Percentiles rank a stretch among this genome's conserved stretches.
These are phyloP conservation scores for Ophioderma brevispina DNA, from an alignment of 35 echinoderm and acorn worm species.

Conservation along the genomic window DNA sequence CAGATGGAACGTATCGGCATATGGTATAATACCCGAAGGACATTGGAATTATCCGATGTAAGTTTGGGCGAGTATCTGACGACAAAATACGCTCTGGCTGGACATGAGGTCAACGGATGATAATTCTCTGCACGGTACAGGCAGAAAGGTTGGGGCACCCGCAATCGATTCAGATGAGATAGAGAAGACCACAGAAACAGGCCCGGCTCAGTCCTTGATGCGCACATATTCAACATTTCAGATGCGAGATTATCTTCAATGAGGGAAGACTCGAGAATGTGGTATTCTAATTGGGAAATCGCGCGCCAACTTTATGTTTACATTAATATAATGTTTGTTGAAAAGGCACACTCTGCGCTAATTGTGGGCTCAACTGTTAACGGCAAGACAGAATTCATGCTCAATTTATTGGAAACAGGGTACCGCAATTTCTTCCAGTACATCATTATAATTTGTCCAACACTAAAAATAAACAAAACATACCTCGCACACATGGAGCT, in stretches of 20 bases:
- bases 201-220: constrained; percentile 24
- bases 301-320: neutral
- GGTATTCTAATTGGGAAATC: neutral
- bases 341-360: neutral
- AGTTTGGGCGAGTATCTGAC: constrained; percentile 14
- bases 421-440: constrained; percentile 18
- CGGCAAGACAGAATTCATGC: constrained; percentile 34
- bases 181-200: constrained; percentile 16
- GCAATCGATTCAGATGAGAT: constrained; percentile 33
- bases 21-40: neutral
- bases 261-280: neutral
- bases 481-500: constrained; percentile 1
- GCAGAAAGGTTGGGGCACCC: constrained; percentile 11
- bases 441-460: constrained; percentile 40
- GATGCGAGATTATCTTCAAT: constrained; percentile 42
- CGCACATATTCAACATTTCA: constrained; percentile 17
- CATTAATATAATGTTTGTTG: neutral
- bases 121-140: constrained; percentile 33
- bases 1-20: constrained; percentile 4
- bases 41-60: constrained; percentile 19
- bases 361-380: constrained; percentile 16
- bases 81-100: constrained; percentile 28
- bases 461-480: constrained; percentile 18
- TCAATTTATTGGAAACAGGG: constrained; percentile 23
- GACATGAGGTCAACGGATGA: constrained; percentile 48